A percentile compares a stretch with the other conserved stretches of the same genome.
These are phyloP conservation scores for Drosophila differens DNA, from an alignment of 2,888 invertebrate species.

Conservation along the genomic window DNA sequence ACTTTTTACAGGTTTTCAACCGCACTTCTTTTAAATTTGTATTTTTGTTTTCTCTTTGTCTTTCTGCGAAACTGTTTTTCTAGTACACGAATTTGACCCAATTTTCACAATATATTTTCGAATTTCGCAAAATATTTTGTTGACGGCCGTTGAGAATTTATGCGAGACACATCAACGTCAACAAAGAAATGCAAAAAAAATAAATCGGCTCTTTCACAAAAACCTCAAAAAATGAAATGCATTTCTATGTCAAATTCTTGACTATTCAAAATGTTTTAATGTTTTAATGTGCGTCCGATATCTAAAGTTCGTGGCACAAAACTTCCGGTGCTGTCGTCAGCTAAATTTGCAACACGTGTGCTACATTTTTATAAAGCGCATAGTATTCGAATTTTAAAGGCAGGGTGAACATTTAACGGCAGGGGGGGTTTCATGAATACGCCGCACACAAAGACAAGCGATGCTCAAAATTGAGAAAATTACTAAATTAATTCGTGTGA, in stretches of 20 bases:
- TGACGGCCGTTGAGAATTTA: constrained; percentile 60
- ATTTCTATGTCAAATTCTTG: constrained; percentile 71
- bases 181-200: constrained; percentile 71
- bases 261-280: constrained; percentile 25
- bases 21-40: constrained; percentile 1
- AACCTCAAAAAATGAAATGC: constrained; percentile 57
- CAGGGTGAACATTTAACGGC: neutral
- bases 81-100: constrained; percentile 69
- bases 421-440: neutral
- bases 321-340: constrained; percentile 67
- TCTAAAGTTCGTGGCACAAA: constrained; percentile 43
- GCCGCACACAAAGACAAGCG: constrained; percentile 1
- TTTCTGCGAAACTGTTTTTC: constrained; percentile 30
- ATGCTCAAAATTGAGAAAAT: constrained; percentile 28
- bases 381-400: neutral
- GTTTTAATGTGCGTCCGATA: constrained; percentile 22
- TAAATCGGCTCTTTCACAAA: constrained; percentile 30
- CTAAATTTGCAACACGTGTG: constrained; percentile 67
- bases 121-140: constrained; percentile 36
- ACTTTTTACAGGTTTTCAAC: neutral
- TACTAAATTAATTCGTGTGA: constrained; percentile 55
- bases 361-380: constrained; percentile 34
- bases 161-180: constrained; percentile 71
- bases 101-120: constrained; percentile 58
- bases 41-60: constrained; percentile 3